These are phyloP conservation scores for Pheosia gnoma DNA, from an alignment of 2,888 invertebrate species.

Conservation along the genomic window DNA sequence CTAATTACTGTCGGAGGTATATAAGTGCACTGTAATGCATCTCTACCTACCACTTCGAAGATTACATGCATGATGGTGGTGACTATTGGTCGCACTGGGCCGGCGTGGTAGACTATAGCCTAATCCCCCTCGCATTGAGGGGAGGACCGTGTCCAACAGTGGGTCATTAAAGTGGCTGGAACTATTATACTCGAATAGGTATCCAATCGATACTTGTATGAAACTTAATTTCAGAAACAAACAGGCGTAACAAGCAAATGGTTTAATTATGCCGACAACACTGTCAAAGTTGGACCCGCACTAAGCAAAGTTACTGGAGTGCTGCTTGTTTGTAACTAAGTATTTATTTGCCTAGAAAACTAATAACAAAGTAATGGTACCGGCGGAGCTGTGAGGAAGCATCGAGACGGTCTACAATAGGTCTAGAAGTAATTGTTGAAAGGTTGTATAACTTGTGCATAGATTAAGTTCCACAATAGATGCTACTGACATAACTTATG, in stretches of 20 bases:
- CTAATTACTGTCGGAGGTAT: too few relatives aligned
- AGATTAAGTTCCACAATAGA: too few relatives aligned
- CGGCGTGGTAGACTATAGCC: too few relatives aligned
- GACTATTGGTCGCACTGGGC: too few relatives aligned
- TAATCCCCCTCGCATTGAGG: too few relatives aligned
- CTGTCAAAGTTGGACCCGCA: slow-evolving; percentile 27
- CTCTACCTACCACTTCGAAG: too few relatives aligned
- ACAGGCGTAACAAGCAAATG: slow-evolving; percentile 23
- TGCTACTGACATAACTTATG: too few relatives aligned
- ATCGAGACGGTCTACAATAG: slow-evolving; percentile 15
- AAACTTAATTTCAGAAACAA: background rate
- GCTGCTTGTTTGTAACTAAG: slow-evolving; percentile 41
- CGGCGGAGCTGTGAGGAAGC: slow-evolving; percentile 25
- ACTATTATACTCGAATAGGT: background rate
- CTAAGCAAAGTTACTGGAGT: slow-evolving; percentile 35
- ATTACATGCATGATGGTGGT: too few relatives aligned
- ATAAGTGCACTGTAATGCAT: too few relatives aligned
- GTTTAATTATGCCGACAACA: slow-evolving; percentile 35
- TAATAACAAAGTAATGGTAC: slow-evolving; percentile 37
- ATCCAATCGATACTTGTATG: background rate
- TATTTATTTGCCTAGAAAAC: slow-evolving; percentile 44
- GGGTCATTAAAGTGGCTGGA: too few relatives aligned
- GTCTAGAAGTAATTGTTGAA: slow-evolving; percentile 17
- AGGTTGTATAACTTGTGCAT: slow-evolving; percentile 10
- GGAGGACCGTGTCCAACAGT: too few relatives aligned